These are phyloP conservation scores for Himalopsyche phryganea DNA, from an alignment of 1,140 invertebrate species.

Conservation along the genomic window DNA sequence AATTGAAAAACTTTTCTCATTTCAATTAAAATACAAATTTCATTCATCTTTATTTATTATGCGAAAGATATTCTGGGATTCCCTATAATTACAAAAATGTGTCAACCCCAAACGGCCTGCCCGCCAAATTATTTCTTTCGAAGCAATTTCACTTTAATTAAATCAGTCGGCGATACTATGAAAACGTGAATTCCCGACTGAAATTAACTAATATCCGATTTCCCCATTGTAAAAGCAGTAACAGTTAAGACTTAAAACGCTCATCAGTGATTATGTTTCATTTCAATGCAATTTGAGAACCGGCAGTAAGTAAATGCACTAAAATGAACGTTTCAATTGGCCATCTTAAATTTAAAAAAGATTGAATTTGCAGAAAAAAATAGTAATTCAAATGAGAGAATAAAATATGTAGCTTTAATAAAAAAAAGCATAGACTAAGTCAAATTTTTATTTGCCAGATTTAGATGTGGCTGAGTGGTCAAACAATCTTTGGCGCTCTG, in stretches of 20 bases:
- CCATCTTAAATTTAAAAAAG: too few species aligned
- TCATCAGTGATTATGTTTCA: background rate
- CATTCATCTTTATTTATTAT: background rate
- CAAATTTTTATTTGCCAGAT: too few species aligned
- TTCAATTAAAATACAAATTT: background rate
- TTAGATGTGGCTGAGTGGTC: too few species aligned
- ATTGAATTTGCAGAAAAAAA: too few species aligned
- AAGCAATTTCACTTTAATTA: constrained; percentile 26
- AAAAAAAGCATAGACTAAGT: too few species aligned
- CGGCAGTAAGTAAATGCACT: too few species aligned
- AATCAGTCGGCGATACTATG: constrained; percentile 13
- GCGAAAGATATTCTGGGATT: background rate
- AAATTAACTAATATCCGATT: constrained; percentile 24
- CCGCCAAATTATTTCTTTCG: constrained; percentile 19
- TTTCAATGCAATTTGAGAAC: too few species aligned
- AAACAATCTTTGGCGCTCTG: too few species aligned
- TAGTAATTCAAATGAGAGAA: too few species aligned
- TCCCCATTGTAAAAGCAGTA: constrained; percentile 12
- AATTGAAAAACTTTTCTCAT: too few species aligned
- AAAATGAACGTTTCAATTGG: too few species aligned
- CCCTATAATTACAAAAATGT: constrained; percentile 22
- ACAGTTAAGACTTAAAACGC: constrained; percentile 24
- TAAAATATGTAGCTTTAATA: too few species aligned
- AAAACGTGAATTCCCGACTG: constrained; percentile 5
- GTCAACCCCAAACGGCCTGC: constrained; percentile 11